Evolutionary conservation across 2,797 vertebrate genomes (phyloP).

Genomic region (Atherinosoma microstoma): DNA sequence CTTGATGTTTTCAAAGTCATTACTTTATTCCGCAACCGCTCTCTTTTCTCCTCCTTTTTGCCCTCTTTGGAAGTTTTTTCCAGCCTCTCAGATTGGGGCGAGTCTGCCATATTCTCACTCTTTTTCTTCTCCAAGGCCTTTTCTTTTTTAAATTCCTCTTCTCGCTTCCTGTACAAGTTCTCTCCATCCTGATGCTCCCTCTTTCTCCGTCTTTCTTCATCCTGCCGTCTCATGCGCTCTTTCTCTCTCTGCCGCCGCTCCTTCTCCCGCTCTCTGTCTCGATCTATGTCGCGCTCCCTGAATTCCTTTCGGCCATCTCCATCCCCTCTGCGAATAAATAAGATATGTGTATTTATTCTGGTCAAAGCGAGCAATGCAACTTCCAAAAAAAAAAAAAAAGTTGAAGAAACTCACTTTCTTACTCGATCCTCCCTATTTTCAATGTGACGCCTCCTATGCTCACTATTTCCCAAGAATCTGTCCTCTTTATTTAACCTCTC

Average conservation of each 20-base stretch:
- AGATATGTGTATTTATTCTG: background rate
- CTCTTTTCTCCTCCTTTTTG: conserved; percentile 92
- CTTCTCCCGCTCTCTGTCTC: conserved; percentile 89
- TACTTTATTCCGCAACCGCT: conserved; percentile 97
- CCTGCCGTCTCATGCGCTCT: conserved; percentile 90
- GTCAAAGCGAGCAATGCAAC: background rate
- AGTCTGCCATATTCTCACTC: conserved; percentile 82
- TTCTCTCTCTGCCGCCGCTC: conserved; percentile 88
- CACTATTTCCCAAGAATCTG: conserved; percentile 75
- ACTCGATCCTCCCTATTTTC: conserved; percentile 91
- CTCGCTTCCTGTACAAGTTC: conserved; percentile 88
- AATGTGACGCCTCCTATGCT: conserved; percentile 87
- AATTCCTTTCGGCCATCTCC: conserved; percentile 91
- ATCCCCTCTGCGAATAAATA: conserved; percentile 82
- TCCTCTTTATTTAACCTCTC: conserved; percentile 92
- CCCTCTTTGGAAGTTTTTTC: conserved; percentile 88
- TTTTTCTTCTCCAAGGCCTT: conserved; percentile 90
- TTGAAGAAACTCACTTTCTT: conserved; percentile 84
- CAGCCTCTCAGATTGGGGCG: conserved; percentile 77
- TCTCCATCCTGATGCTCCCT: conserved; percentile 94
- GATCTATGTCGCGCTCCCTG: conserved; percentile 89
- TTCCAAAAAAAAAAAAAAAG: background rate
- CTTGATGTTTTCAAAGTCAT: background rate
- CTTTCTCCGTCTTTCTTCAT: conserved; percentile 92
- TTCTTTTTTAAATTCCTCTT: conserved; percentile 91